Conservation (phyloP, 2,888 invertebrate species). For the Himalopsyche kuldschensis region DNA sequence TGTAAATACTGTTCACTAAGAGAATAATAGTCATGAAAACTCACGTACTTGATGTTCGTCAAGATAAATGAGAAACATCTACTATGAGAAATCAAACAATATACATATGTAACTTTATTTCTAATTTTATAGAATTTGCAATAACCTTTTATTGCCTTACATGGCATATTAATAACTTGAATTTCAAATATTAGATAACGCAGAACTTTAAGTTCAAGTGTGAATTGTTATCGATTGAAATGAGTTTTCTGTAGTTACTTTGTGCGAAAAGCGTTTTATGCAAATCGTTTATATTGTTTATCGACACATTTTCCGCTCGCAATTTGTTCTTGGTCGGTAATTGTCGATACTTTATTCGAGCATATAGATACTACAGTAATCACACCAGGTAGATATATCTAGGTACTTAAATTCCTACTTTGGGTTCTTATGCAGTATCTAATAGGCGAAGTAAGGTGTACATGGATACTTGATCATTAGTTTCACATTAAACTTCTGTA, state of each 20-base stretch:
- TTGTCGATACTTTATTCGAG: conserved; percentile 6
- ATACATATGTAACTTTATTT: too few species aligned
- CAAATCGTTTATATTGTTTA: conserved; percentile 12
- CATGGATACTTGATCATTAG: conserved; percentile 15
- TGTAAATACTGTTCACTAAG: too few species aligned
- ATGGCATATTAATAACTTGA: too few species aligned
- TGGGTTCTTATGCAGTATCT: background rate
- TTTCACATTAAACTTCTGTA: conserved; percentile 13
- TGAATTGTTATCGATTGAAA: background rate
- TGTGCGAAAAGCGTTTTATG: background rate
- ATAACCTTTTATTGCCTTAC: too few species aligned
- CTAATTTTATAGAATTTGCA: too few species aligned
- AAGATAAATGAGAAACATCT: too few species aligned
- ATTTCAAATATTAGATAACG: too few species aligned
- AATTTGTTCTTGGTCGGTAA: conserved; percentile 32
- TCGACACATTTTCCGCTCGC: conserved; percentile 12
- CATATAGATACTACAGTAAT: background rate
- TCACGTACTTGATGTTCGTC: too few species aligned
- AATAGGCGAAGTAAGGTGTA: background rate
- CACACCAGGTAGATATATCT: background rate
- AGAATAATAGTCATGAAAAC: too few species aligned
- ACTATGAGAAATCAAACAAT: too few species aligned
- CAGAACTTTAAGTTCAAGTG: too few species aligned
- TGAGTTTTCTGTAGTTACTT: background rate
- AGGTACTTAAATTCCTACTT: background rate